Percentiles rank a stretch among this genome's conserved stretches.
Evolutionary conservation across 1,140 invertebrate genomes (phyloP).

Genomic region (Grapholita molesta): DNA sequence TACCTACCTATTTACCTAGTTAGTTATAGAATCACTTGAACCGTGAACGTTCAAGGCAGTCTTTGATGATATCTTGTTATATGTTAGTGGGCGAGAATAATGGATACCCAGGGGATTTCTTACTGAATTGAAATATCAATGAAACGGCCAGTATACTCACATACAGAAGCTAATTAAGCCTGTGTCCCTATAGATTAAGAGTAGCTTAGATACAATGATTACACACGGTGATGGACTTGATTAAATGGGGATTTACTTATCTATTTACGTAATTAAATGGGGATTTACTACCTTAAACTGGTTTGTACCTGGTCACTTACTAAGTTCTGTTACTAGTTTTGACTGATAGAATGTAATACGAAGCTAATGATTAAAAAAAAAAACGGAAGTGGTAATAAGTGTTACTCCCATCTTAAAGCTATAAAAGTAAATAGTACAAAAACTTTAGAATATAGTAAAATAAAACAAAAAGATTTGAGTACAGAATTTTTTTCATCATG

Average conservation of each 20-base stretch:
- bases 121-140: background rate
- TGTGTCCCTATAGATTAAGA: background rate
- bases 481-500: no score
- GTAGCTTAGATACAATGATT: background rate
- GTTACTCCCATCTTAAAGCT: no score
- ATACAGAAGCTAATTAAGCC: background rate
- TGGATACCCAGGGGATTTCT: background rate
- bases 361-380: no score
- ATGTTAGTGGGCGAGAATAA: background rate
- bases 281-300: no score
- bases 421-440: no score
- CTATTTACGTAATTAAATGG: no score
- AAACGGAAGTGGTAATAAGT: no score
- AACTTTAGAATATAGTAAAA: no score
- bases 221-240: background rate
- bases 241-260: background rate
- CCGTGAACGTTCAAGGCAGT: conserved; percentile 11
- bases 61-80: background rate
- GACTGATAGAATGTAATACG: no score
- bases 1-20: background rate
- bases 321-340: no score
- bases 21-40: conserved; percentile 9
- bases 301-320: no score
- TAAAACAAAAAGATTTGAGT: conserved; percentile 18
- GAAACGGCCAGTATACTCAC: background rate